Conservation (phyloP, 2,888 invertebrate species). For the Eubasilissa splendida region DNA sequence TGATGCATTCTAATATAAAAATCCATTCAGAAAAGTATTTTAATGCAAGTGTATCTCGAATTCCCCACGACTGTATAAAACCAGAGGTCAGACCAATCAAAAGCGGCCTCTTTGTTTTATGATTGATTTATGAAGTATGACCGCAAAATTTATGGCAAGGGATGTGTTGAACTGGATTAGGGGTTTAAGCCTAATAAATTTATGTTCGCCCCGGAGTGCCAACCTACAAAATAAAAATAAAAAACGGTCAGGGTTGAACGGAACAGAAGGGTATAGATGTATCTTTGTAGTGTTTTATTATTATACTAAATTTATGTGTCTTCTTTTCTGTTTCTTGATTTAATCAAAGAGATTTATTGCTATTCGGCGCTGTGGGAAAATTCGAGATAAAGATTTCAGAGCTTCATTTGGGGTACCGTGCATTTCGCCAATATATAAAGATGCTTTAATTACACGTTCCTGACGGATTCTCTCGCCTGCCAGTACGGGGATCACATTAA, state of each 20-base stretch:
- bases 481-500: slow-evolving; percentile 1
- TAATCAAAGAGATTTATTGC: slow-evolving; percentile 58
- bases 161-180: slow-evolving; percentile 58
- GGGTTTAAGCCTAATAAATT: slow-evolving; percentile 56
- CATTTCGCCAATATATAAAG: slow-evolving; percentile 39
- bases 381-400: slow-evolving; percentile 45
- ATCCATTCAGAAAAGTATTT: too few species aligned
- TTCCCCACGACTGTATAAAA: slow-evolving; percentile 1
- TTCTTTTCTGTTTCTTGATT: slow-evolving; percentile 58
- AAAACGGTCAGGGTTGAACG: slow-evolving; percentile 42
- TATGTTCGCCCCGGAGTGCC: slow-evolving; percentile 50
- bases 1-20: too few species aligned
- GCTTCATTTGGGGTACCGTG: slow-evolving; percentile 41
- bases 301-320: slow-evolving; percentile 58
- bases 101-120: slow-evolving; percentile 54
- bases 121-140: slow-evolving; percentile 58
- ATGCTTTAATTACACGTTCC: slow-evolving; percentile 46
- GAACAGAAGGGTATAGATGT: slow-evolving; percentile 49
- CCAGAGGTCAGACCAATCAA: slow-evolving; percentile 53
- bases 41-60: slow-evolving; percentile 4
- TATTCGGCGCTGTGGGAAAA: slow-evolving; percentile 53
- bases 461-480: slow-evolving; percentile 23
- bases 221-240: slow-evolving; percentile 48
- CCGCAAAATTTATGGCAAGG: slow-evolving; percentile 53
- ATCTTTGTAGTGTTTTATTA: slow-evolving; percentile 56